Percentiles rank a stretch among this genome's conserved stretches.
Conservation (phyloP, 2,888 invertebrate genomes). For the Mactromeris polynyma region DNA sequence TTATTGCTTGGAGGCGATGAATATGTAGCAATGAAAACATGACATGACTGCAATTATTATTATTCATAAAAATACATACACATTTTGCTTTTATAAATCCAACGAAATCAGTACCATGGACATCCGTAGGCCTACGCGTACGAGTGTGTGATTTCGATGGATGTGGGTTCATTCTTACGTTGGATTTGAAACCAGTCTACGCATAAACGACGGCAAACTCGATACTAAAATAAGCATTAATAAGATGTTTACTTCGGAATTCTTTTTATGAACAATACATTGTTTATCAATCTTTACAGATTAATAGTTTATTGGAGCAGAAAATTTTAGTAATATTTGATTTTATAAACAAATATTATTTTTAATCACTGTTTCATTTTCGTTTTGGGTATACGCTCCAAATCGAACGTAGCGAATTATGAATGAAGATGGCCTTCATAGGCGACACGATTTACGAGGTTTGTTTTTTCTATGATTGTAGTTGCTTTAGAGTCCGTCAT, state of each 20-base stretch:
- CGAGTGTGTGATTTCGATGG: background rate
- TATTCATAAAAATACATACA: too few species aligned
- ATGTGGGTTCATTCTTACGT: background rate
- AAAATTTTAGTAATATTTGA: too few species aligned
- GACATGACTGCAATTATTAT: too few species aligned
- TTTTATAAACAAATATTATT: too few species aligned
- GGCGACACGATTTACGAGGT: conserved; percentile 78
- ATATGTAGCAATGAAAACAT: too few species aligned
- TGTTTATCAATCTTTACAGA: too few species aligned
- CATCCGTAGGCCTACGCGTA: too few species aligned
- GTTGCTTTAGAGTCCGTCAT: background rate
- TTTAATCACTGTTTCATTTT: background rate
- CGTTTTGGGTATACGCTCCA: background rate
- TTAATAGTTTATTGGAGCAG: too few species aligned
- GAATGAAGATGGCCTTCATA: conserved; percentile 72
- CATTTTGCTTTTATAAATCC: too few species aligned
- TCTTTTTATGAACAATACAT: background rate
- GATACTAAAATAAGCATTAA: background rate
- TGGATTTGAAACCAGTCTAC: background rate
- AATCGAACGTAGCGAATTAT: conserved; percentile 12
- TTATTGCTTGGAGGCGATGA: too few species aligned
- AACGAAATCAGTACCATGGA: too few species aligned
- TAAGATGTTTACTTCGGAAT: background rate
- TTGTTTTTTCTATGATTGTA: conserved; percentile 25
- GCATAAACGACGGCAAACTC: background rate